Base-by-base conservation (phyloP, 2,888 invertebrate genomes). In the Osmoderma eremita region DNA sequence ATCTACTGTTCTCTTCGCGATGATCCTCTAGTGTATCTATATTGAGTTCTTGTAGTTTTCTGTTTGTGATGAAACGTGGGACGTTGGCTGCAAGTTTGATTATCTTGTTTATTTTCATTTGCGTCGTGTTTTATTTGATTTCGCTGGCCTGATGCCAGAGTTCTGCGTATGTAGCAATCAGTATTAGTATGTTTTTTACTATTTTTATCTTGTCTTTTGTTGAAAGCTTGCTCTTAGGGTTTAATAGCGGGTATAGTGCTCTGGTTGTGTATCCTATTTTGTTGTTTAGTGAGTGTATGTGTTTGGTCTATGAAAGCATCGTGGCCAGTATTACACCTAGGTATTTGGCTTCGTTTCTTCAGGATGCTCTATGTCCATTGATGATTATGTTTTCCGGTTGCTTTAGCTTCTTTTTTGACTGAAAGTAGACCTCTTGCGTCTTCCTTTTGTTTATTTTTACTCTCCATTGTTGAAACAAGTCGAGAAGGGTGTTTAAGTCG, bases 291-390 rank as follows among this genome's bases (percentile, higher is more conserved):
- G 3, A 4, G 24, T 24, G 3, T 24, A 24, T n/a, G 45, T 61
- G 61, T 6, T 15, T 12, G 6, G n/a, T 22, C n/a, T 13, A 61
- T 1, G 30, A 41, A 0, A 58, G 42, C 0, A 12, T 42, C 20
- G 10, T 38, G 42, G 3, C 15, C n/a, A 61, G 24, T 2, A n/a
- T 42, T 12, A 17, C 45, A 12, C 61, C 45, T n/a, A 61, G n/a
- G 41, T 58, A 61, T 22, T 42, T 58, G 5, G 22, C 45, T 22
- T 42, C n/a, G n/a, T 5, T 58, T 8, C 8, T 12, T 22, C 58
- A 42, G 2, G 20, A 20, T 5, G 42, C 42, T 1, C 3, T 17
- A 3, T 12, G 10, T 15, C 58, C 58, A 13, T 41, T 12, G 4
- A 22, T 61, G 1, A 18, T 8, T 0, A 1, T 49, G 18, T 2